Evolutionary conservation across 1,140 invertebrate genomes (phyloP).

Genomic region (Procambarus clarkii): DNA sequence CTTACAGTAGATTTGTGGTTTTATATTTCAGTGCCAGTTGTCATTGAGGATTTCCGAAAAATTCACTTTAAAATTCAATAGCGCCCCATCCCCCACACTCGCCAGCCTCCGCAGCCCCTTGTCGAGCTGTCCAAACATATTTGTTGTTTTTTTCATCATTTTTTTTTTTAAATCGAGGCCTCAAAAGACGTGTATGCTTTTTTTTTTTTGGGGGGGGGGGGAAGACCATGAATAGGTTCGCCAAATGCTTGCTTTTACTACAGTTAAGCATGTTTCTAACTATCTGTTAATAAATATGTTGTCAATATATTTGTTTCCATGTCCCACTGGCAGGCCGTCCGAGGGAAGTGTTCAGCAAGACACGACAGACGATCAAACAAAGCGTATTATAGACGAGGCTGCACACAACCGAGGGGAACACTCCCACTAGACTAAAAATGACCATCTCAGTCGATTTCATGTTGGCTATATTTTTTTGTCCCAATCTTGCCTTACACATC

Average conservation of each 20-base stretch:
- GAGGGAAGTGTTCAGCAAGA: background rate
- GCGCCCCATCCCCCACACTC: constrained; percentile 8
- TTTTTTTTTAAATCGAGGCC: background rate
- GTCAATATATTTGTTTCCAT: background rate
- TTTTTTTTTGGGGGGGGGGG: background rate
- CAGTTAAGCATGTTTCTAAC: background rate
- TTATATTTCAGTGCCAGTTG: constrained; percentile 63
- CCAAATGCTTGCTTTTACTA: background rate
- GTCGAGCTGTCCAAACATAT: constrained; percentile 10
- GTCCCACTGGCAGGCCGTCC: too few relatives aligned
- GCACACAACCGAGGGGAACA: background rate
- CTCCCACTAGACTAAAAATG: constrained; percentile 42
- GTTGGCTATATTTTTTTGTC: constrained; percentile 57
- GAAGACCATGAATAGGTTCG: background rate
- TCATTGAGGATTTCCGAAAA: constrained; percentile 58
- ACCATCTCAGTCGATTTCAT: constrained; percentile 59
- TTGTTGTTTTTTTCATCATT: constrained; percentile 33
- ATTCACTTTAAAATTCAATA: constrained; percentile 57
- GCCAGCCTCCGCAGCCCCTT: background rate
- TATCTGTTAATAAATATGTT: background rate
- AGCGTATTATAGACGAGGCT: background rate
- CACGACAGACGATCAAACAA: background rate
- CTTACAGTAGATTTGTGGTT: constrained; percentile 59
- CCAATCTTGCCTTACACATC: constrained; percentile 60
- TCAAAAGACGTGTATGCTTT: background rate